Conservation (phyloP, 1,140 invertebrate genomes). For the Drosophila watanabei region DNA sequence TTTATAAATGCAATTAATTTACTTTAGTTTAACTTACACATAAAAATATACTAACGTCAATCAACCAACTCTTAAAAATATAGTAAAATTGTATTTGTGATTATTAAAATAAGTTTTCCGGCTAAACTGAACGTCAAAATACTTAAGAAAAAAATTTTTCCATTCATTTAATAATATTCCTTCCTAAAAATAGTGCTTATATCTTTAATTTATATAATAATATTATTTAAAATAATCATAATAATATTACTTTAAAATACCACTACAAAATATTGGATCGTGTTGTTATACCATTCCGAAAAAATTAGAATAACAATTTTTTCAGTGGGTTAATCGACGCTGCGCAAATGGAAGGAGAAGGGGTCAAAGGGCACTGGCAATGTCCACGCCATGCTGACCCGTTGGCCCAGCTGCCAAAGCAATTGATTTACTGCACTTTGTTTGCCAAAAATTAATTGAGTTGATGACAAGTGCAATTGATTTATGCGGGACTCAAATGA, state of each 20-base stretch:
- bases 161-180: too few species aligned
- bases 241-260: neutral
- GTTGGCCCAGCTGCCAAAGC: constrained; percentile 84
- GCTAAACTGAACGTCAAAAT: too few species aligned
- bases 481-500: constrained; percentile 86
- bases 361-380: constrained; percentile 32
- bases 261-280: neutral
- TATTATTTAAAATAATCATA: neutral
- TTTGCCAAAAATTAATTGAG: constrained; percentile 86
- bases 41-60: too few species aligned
- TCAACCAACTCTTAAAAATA: too few species aligned
- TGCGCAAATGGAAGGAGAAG: constrained; percentile 1
- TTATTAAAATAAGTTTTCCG: too few species aligned
- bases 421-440: constrained; percentile 86
- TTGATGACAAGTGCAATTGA: constrained; percentile 86
- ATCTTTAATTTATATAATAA: too few species aligned
- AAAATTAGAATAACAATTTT: too few species aligned
- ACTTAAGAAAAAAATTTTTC: too few species aligned
- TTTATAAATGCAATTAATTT: too few species aligned
- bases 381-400: constrained; percentile 52
- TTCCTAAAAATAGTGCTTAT: too few species aligned
- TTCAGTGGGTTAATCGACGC: constrained; percentile 13
- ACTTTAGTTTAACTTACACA: too few species aligned
- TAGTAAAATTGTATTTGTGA: too few species aligned
- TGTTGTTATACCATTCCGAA: neutral